Percentiles rank a stretch among this genome's conserved stretches.
These are phyloP conservation scores for Ernsta delagoae DNA, from an alignment of 2,888 invertebrate species.

Conservation along the genomic window DNA sequence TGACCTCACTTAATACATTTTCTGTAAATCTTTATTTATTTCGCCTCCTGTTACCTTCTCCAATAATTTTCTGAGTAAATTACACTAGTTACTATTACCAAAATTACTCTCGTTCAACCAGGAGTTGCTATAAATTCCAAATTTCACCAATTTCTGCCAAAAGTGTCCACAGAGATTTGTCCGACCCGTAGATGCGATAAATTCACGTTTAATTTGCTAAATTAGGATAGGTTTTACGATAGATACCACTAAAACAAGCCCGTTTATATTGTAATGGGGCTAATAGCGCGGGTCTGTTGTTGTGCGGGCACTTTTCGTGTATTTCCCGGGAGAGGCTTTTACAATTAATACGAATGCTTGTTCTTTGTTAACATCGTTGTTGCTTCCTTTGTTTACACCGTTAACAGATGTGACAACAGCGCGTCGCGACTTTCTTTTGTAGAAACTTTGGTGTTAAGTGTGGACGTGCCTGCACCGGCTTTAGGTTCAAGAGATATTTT, in stretches of 20 bases:
- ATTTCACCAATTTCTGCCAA: constrained; percentile 14
- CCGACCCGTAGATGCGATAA: constrained; percentile 8
- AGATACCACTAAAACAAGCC: constrained; percentile 15
- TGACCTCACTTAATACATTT: no score
- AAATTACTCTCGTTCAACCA: background rate
- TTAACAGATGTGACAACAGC: background rate
- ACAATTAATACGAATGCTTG: background rate
- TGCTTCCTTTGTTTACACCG: background rate
- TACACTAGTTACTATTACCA: background rate
- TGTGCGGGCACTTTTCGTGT: constrained; percentile 2
- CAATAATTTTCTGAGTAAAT: background rate
- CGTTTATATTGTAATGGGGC: constrained; percentile 10
- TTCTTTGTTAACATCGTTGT: background rate
- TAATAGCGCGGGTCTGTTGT: background rate
- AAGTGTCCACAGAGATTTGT: no score
- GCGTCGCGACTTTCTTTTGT: background rate
- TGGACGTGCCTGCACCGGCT: background rate
- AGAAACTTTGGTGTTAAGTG: background rate
- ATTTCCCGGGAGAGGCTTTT: no score
- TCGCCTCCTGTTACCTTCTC: no score
- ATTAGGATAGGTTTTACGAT: constrained; percentile 24
- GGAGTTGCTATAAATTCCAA: constrained; percentile 12
- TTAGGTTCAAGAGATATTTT: no score
- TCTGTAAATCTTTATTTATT: no score
- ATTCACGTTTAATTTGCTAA: constrained; percentile 18